These are phyloP conservation scores for Nasonovia ribisnigri DNA, from an alignment of 2,888 invertebrate species.

Conservation along the genomic window DNA sequence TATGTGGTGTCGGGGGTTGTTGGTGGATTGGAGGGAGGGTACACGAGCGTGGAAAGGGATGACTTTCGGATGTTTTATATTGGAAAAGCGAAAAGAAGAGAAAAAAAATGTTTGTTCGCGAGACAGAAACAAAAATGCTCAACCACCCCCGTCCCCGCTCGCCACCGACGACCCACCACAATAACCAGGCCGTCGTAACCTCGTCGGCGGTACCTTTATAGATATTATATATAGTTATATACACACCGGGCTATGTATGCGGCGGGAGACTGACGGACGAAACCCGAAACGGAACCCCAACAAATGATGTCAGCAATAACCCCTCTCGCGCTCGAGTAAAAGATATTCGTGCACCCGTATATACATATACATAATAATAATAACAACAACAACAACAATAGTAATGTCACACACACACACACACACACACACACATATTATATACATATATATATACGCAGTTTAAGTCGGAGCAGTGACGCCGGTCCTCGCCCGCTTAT, in stretches of 20 bases:
- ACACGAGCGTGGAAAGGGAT: not conserved
- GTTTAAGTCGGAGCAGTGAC: conserved; percentile 32
- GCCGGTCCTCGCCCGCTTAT: conserved; percentile 46
- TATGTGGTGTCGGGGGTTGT: conserved; percentile 54
- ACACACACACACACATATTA: not conserved
- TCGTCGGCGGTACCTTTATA: conserved; percentile 8
- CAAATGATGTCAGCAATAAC: conserved; percentile 48
- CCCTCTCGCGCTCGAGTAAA: conserved; percentile 1
- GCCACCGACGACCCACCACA: not conserved
- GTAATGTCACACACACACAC: conserved; percentile 22
- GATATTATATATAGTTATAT: not conserved
- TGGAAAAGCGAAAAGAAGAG: conserved; percentile 53
- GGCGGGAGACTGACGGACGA: conserved; percentile 33
- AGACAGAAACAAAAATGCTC: conserved; percentile 61
- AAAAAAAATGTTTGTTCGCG: conserved; percentile 54
- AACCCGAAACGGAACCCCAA: conserved; percentile 58
- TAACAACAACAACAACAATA: conserved; percentile 6
- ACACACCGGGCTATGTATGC: not conserved
- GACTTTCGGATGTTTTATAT: conserved; percentile 62
- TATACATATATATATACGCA: not conserved
- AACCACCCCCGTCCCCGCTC: not conserved
- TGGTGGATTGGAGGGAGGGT: not conserved
- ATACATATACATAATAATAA: conserved; percentile 25
- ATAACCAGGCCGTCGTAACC: conserved; percentile 11
- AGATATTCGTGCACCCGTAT: not conserved